Conservation (phyloP, 37 sponge, comb jelly and placozoan genomes). For the Theonella swinhoei region DNA sequence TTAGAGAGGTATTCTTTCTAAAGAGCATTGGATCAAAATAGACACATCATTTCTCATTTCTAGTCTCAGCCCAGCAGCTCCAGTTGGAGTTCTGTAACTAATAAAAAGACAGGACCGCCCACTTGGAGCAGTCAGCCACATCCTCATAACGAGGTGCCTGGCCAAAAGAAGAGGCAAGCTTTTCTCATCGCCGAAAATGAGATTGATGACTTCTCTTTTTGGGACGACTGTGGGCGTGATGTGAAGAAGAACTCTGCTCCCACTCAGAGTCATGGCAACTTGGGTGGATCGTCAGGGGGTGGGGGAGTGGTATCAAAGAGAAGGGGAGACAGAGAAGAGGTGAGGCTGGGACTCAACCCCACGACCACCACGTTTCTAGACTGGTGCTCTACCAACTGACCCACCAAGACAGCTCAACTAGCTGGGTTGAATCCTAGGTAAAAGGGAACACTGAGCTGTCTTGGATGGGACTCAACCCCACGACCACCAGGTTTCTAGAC, state of each 20-base stretch:
- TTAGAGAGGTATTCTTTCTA: too few relatives aligned
- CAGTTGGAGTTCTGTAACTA: slow-evolving; percentile 38
- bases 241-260: slow-evolving; percentile 47
- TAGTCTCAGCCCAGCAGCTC: too few relatives aligned
- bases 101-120: slow-evolving; percentile 13
- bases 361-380: too few relatives aligned
- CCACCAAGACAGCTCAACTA: too few relatives aligned
- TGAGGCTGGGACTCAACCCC: not conserved
- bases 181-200: slow-evolving; percentile 3
- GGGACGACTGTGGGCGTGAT: slow-evolving; percentile 57
- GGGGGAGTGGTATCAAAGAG: slow-evolving; percentile 9
- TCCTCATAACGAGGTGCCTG: not conserved
- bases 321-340: slow-evolving; percentile 34
- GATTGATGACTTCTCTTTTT: slow-evolving; percentile 27
- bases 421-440: too few relatives aligned
- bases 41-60: too few relatives aligned
- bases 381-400: too few relatives aligned
- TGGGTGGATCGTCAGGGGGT: not conserved
- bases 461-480: too few relatives aligned
- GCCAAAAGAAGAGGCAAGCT: not conserved
- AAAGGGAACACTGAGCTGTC: too few relatives aligned
- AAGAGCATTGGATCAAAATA: too few relatives aligned
- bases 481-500: too few relatives aligned
- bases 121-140: slow-evolving; percentile 27
- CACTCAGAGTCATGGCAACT: not conserved